phyloP scores from a whole-genome alignment of 2,113 vertebrate genomes.

The Plecotus auritus region DNA sequence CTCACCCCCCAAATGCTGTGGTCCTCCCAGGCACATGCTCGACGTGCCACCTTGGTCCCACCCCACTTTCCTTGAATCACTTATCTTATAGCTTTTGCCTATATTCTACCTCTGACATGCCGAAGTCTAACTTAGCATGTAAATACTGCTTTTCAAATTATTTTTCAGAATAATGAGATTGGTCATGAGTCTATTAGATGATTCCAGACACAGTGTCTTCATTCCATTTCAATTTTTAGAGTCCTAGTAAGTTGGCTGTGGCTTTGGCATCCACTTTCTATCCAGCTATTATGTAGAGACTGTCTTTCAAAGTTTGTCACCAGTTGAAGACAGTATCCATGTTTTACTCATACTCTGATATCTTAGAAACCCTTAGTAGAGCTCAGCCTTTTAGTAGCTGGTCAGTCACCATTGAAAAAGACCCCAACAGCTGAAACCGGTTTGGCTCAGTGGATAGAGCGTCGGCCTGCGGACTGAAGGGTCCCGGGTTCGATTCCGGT shows the following conservation, averaged over 20 bases:
- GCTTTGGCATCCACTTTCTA: neutral
- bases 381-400: neutral
- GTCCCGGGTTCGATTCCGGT: too few relatives aligned
- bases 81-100: neutral
- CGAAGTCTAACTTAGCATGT: neutral
- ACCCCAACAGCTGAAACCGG: too few relatives aligned
- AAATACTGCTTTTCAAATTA: neutral
- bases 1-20: rapidly evolving
- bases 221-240: neutral
- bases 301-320: neutral
- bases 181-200: neutral
- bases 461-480: too few relatives aligned
- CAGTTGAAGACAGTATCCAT: neutral
- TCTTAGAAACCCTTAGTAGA: neutral
- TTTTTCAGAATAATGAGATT: neutral
- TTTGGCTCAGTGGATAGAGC: too few relatives aligned
- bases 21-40: neutral
- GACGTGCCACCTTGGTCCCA: neutral
- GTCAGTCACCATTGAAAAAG: neutral
- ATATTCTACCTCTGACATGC: neutral
- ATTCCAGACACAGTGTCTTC: neutral
- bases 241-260: neutral
- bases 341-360: neutral
- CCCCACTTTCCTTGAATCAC: neutral
- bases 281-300: neutral